phyloP scores from a whole-genome alignment of 2,113 vertebrate species.

The Cyprinodon variegatus region DNA sequence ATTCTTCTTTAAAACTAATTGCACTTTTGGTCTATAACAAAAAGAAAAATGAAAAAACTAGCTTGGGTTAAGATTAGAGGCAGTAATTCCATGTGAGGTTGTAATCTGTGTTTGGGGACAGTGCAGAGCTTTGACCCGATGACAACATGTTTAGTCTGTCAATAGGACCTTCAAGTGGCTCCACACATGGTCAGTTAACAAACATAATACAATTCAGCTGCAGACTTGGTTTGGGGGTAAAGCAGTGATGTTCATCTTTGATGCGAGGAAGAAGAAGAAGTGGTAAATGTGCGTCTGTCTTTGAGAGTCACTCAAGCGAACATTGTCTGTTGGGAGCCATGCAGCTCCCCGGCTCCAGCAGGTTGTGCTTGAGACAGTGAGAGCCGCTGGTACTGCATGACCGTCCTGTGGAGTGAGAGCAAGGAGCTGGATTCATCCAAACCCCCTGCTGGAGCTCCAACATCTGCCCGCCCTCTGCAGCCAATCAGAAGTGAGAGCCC shows the following conservation, averaged over 20 bases:
- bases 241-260: slow-evolving; percentile 38
- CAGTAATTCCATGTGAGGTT: slow-evolving; percentile 13
- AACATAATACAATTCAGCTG: slow-evolving; percentile 35
- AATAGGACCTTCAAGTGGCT: slow-evolving; percentile 43
- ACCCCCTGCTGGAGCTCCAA: slow-evolving; percentile 80
- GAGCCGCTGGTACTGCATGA: slow-evolving; percentile 57
- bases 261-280: slow-evolving; percentile 37
- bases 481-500: slow-evolving; percentile 76
- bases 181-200: slow-evolving; percentile 49
- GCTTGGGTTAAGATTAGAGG: background rate
- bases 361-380: slow-evolving; percentile 42
- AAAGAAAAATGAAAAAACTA: too few relatives aligned
- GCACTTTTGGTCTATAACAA: background rate
- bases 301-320: slow-evolving; percentile 65
- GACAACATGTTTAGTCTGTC: slow-evolving; percentile 44
- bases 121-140: slow-evolving; percentile 48
- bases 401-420: slow-evolving; percentile 65
- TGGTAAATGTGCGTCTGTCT: slow-evolving; percentile 40
- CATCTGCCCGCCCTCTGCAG: slow-evolving; percentile 74
- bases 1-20: background rate
- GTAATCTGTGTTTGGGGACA: slow-evolving; percentile 43
- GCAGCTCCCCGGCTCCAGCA: slow-evolving; percentile 46
- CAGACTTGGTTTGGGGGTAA: slow-evolving; percentile 21
- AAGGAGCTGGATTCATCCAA: slow-evolving; percentile 66
- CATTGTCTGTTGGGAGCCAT: slow-evolving; percentile 11